A percentile compares a stretch with the other conserved stretches of the same genome.
Conservation (phyloP, 1,140 invertebrate genomes). For the Listronotus bonariensis region DNA sequence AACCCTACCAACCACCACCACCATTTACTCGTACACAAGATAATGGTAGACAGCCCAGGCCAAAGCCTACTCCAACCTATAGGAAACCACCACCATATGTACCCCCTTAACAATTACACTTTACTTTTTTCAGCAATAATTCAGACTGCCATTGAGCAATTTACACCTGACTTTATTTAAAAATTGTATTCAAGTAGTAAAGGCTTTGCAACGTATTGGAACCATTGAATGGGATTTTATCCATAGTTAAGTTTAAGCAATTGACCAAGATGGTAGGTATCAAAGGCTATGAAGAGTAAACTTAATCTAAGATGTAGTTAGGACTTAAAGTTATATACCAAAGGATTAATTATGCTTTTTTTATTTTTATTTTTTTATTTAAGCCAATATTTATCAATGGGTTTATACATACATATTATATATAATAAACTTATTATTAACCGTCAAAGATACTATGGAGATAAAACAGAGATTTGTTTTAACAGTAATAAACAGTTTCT, state of each 20-base stretch:
- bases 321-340: constrained; percentile 11
- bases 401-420: too few relatives aligned
- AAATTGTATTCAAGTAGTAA: neutral
- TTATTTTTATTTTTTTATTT: constrained; percentile 2
- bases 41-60: constrained; percentile 69
- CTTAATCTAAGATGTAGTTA: neutral
- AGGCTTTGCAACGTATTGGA: neutral
- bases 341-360: constrained; percentile 17
- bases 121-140: constrained; percentile 51
- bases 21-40: constrained; percentile 62
- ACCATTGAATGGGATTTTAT: neutral
- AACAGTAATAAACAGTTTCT: too few relatives aligned
- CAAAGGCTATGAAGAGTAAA: constrained; percentile 1
- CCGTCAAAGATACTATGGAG: too few relatives aligned
- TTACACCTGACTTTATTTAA: constrained; percentile 2
- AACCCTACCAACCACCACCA: constrained; percentile 66
- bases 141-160: constrained; percentile 34
- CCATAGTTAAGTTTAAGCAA: neutral
- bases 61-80: constrained; percentile 83
- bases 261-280: constrained; percentile 3
- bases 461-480: too few relatives aligned
- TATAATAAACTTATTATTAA: too few relatives aligned
- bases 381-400: neutral
- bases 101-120: constrained; percentile 74
- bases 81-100: constrained; percentile 90